These are phyloP conservation scores for Calidris pugnax DNA, from an alignment of 2,113 vertebrate species.

Conservation along the genomic window DNA sequence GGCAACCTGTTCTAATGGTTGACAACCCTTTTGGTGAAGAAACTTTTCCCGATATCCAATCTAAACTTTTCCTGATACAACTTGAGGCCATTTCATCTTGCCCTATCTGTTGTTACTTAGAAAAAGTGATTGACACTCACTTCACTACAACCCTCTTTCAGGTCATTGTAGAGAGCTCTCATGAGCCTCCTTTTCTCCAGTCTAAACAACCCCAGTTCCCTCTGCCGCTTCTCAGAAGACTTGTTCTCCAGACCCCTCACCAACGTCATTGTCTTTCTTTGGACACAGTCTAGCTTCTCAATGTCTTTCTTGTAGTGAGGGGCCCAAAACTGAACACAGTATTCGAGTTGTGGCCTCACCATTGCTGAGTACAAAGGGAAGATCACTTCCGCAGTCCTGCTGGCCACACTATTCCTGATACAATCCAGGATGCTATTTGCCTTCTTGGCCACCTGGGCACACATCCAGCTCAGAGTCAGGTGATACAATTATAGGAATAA, in stretches of 20 bases:
- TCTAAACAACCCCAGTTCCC: not conserved
- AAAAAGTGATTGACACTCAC: rapidly evolving
- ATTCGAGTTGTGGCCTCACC: rapidly evolving
- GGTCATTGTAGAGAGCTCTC: not conserved
- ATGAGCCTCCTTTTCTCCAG: not conserved
- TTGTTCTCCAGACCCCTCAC: not conserved
- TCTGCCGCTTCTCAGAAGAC: not conserved
- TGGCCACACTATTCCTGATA: not conserved
- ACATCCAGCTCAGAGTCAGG: not conserved
- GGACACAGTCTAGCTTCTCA: rapidly evolving
- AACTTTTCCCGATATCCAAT: not conserved
- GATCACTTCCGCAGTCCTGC: not conserved
- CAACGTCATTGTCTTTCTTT: not conserved
- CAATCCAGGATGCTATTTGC: not conserved
- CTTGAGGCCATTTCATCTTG: not conserved
- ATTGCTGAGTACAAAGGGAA: rapidly evolving
- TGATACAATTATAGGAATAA: not conserved
- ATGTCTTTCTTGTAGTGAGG: not conserved
- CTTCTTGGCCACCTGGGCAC: not conserved
- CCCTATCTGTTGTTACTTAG: not conserved
- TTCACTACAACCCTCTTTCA: not conserved
- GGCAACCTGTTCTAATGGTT: not conserved
- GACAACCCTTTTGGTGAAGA: rapidly evolving
- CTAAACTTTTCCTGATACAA: not conserved
- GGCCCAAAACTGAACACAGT: not conserved